Conservation (phyloP, 2,113 vertebrate species). For the Pygoscelis antarcticus region DNA sequence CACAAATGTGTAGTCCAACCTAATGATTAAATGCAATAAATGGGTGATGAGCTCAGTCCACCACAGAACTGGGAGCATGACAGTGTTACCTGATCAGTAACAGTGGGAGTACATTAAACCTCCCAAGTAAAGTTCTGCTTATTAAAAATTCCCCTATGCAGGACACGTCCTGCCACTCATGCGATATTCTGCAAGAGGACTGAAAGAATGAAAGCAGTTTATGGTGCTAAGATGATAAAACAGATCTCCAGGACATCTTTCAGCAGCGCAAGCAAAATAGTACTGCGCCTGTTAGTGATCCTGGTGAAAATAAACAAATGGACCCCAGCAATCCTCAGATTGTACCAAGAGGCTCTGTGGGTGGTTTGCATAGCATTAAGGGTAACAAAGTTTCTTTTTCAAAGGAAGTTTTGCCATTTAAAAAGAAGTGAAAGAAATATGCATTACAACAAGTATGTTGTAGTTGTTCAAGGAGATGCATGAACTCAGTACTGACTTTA, state of each 20-base stretch:
- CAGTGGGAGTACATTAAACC: neutral
- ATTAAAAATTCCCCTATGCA: neutral
- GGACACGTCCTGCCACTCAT: neutral
- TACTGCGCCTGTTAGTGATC: neutral
- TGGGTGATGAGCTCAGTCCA: neutral
- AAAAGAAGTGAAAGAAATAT: neutral
- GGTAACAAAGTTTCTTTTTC: slow-evolving; percentile 9
- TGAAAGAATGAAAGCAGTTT: neutral
- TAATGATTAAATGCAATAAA: neutral
- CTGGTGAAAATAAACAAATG: slow-evolving; percentile 27
- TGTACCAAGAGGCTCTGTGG: slow-evolving; percentile 15
- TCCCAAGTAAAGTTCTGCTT: neutral
- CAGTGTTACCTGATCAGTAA: neutral
- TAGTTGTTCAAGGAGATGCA: neutral
- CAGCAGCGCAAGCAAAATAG: slow-evolving; percentile 12
- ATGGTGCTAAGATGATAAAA: slow-evolving; percentile 27
- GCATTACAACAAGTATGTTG: neutral
- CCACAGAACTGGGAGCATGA: neutral
- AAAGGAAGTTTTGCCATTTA: neutral
- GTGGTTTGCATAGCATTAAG: slow-evolving; percentile 41
- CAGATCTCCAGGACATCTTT: slow-evolving; percentile 50
- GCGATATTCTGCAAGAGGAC: neutral
- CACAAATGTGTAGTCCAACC: neutral
- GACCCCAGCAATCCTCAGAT: neutral
- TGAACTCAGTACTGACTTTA: neutral